phyloP scores from a whole-genome alignment of 1,140 invertebrate genomes.

The Aphelinus certus region DNA sequence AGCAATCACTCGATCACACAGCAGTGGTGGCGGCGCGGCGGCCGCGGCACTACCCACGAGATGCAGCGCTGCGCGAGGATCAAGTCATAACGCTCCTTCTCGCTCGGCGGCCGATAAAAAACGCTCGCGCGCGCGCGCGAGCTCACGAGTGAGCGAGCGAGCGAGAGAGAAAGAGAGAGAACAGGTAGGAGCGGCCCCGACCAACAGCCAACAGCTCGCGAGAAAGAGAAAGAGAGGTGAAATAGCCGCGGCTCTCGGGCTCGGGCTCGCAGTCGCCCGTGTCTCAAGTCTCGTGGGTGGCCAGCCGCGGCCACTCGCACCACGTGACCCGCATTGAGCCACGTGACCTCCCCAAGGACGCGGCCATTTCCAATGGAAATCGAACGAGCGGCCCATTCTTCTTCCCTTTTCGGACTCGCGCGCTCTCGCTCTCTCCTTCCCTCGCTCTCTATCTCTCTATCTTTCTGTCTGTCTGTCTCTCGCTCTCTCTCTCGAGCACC shows the following conservation, averaged over 20 bases:
- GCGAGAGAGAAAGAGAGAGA: slow-evolving; percentile 16
- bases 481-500: background rate
- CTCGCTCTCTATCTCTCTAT: background rate
- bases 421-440: background rate
- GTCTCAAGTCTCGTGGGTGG: too few species aligned
- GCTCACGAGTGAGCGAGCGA: background rate
- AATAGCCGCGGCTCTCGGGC: slow-evolving; percentile 44
- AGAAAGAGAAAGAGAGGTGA: too few species aligned
- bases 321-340: slow-evolving; percentile 23
- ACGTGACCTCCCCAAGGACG: slow-evolving; percentile 63
- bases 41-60: too few species aligned
- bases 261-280: background rate
- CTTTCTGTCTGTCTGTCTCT: background rate
- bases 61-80: too few species aligned
- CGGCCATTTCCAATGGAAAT: slow-evolving; percentile 54
- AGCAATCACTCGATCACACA: too few species aligned
- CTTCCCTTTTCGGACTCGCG: background rate
- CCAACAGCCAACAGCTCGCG: background rate
- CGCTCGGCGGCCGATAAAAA: too few species aligned
- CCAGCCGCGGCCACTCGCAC: background rate
- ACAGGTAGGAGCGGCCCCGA: slow-evolving; percentile 5
- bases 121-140: too few species aligned
- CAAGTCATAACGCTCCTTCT: too few species aligned
- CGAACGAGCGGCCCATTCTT: background rate
- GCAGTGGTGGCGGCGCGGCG: too few species aligned